Evolutionary conservation across 2,797 vertebrate species (phyloP).

Genomic region (Hipposideros larvatus): DNA sequence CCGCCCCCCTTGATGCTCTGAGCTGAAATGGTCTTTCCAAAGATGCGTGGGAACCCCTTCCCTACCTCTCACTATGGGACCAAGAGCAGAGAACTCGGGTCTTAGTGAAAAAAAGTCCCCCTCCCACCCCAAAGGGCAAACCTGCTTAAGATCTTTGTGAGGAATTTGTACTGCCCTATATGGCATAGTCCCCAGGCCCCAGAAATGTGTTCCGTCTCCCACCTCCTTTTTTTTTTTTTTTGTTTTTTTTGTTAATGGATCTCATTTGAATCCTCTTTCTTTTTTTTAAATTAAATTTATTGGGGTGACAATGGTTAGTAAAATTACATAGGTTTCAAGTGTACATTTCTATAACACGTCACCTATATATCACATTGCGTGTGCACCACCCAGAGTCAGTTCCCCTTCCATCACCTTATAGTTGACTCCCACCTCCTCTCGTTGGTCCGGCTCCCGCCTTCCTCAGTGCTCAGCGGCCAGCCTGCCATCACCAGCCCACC

Average conservation of each 20-base stretch:
- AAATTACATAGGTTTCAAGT: too few species aligned
- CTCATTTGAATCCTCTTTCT: too few species aligned
- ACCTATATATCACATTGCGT: too few species aligned
- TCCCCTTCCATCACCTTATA: too few species aligned
- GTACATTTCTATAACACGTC: too few species aligned
- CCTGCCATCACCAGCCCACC: background rate
- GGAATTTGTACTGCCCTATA: background rate
- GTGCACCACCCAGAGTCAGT: too few species aligned
- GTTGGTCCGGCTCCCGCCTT: background rate
- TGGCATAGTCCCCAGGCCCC: background rate
- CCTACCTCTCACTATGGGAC: constrained; percentile 32
- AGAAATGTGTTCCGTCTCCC: background rate
- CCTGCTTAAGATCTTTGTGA: background rate
- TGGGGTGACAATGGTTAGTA: too few species aligned
- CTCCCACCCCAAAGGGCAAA: background rate
- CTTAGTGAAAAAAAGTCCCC: background rate
- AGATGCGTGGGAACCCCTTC: constrained; percentile 15
- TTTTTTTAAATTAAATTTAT: too few species aligned
- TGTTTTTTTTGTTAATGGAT: background rate
- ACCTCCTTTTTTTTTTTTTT: background rate
- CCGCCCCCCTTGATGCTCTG: constrained; percentile 15
- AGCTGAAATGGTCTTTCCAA: constrained; percentile 22
- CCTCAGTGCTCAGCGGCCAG: background rate
- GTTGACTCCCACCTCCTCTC: background rate
- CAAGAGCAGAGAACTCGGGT: background rate